phyloP scores from a whole-genome alignment of 2,113 vertebrate genomes.

The Pterophyllum scalare region DNA sequence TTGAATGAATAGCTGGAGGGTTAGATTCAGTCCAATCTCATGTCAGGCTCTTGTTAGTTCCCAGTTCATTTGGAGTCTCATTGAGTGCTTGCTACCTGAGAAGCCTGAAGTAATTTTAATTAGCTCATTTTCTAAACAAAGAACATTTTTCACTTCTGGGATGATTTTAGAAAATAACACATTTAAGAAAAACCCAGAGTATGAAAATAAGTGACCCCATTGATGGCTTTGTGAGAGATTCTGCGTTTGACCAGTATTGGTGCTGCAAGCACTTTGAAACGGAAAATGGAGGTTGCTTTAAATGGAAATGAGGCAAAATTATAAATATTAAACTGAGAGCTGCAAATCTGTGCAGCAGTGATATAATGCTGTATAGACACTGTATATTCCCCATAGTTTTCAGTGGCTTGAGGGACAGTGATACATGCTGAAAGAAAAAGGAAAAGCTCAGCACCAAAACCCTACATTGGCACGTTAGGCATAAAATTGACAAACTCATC shows the following conservation, averaged over 20 bases:
- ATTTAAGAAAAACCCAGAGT: neutral
- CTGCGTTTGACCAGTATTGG: neutral
- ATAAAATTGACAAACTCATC: slow-evolving; percentile 57
- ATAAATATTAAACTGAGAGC: neutral
- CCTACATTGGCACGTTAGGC: slow-evolving; percentile 17
- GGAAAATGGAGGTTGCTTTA: neutral
- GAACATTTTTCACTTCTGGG: neutral
- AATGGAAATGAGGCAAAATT: neutral
- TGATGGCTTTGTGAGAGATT: neutral
- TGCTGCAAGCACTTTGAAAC: neutral
- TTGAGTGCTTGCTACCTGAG: neutral
- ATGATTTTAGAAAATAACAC: neutral
- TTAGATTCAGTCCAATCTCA: neutral
- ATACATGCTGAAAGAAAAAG: neutral
- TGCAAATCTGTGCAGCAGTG: neutral
- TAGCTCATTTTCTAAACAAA: neutral
- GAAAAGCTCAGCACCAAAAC: slow-evolving; percentile 26
- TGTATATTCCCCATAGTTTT: neutral
- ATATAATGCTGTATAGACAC: neutral
- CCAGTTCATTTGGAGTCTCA: neutral
- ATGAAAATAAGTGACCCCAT: neutral
- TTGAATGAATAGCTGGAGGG: neutral
- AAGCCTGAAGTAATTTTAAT: neutral
- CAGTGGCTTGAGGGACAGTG: neutral
- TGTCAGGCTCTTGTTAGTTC: neutral